These are phyloP conservation scores for Amphiura filiformis DNA, from an alignment of 35 echinoderm and acorn worm species.

Conservation along the genomic window DNA sequence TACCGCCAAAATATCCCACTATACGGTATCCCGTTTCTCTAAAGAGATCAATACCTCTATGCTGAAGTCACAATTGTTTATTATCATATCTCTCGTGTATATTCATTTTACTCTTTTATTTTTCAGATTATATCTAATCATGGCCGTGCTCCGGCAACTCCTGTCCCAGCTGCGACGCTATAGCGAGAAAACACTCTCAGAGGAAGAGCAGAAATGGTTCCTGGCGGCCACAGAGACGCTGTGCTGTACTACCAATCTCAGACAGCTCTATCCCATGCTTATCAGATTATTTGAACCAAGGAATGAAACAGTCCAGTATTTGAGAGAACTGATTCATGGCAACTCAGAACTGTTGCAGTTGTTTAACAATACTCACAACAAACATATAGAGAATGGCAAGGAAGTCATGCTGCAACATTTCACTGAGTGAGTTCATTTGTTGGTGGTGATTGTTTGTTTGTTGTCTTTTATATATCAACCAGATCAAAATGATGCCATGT, in stretches of 20 bases:
- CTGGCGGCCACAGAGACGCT: constrained; percentile 30
- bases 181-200: neutral
- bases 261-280: constrained; percentile 70
- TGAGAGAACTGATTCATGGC: constrained; percentile 62
- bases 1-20: too few relatives aligned
- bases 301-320: constrained; percentile 64
- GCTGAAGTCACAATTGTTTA: too few relatives aligned
- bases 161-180: constrained; percentile 22
- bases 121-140: constrained; percentile 53
- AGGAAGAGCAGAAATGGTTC: constrained; percentile 16
- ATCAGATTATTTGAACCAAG: constrained; percentile 64
- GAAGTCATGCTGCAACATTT: constrained; percentile 16
- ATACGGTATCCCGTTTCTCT: too few relatives aligned
- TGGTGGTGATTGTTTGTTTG: too few relatives aligned
- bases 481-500: too few relatives aligned
- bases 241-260: constrained; percentile 30
- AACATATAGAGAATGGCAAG: constrained; percentile 17
- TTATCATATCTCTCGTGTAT: too few relatives aligned
- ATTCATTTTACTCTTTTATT: too few relatives aligned
- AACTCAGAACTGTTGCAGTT: constrained; percentile 53
- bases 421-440: constrained; percentile 15
- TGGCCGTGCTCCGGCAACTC: constrained; percentile 34
- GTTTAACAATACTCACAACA: constrained; percentile 9
- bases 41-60: too few relatives aligned
- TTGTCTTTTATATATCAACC: too few relatives aligned